Base-by-base conservation (phyloP, 2,113 vertebrate species). In the Ranitomeya variabilis region DNA sequence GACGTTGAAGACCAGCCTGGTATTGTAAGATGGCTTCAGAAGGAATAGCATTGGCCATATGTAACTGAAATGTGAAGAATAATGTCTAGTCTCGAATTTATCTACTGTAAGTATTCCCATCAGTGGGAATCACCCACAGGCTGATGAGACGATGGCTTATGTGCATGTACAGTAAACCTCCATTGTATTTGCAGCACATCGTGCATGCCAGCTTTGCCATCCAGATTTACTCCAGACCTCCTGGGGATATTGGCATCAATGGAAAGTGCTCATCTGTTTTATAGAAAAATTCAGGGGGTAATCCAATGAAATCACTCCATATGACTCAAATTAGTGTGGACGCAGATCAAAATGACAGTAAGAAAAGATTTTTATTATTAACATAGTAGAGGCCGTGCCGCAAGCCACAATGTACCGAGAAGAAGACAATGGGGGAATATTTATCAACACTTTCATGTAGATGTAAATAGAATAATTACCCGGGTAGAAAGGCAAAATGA, bases 251-350 rank as follows among this genome's bases (percentile, higher is more conserved):
- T 62, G 55, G 84, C 84, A 64, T 62, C 73, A 45, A 26, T 77
- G 31, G 26, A 77, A 77, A 77, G 26, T 55, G 69, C 84, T 86
- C 84, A 86, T 86, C 84, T 86, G 84, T 37, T 77, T 51, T 77
- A 62, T 77, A 45, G 73, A 60, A n/a, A 73, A 54, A 57, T 69
- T 55, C 14, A 2, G 52, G 26, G 52, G 62, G 9, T 45, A 85
- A 67, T 54, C 54, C 84, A 77, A 31, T 62, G 23, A 77, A 77
- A 86, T 51, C 31, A 21, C 23, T 59, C n/a, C 52, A 73, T 74
- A 62, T 86, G 54, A 60, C 62, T 37, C 19, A 15, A 74, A 86
- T 86, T 76, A 76, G 57, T 77, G 26, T n/a, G 57, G 26, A 86
- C 59, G 10, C 6, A 6, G 13, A 73, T 69, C n/a, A 85, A 14